Base-by-base conservation (phyloP, 2,113 vertebrate genomes). In the Alosa alosa region DNA sequence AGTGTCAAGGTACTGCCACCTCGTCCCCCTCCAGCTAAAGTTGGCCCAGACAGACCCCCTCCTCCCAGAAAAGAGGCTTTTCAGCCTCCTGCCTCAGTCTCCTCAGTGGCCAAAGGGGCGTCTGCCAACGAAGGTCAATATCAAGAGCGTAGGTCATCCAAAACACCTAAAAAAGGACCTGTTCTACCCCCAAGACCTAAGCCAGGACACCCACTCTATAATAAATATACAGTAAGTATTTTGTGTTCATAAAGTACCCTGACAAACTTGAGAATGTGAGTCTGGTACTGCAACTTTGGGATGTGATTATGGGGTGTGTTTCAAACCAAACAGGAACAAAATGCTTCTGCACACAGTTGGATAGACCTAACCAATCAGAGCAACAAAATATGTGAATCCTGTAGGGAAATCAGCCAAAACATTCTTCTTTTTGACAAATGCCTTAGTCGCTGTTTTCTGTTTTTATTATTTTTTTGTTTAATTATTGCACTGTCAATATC, bases 181-280 rank as follows among this genome's bases (percentile, higher is more conserved):
- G 93, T 95, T 45, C 95, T 99, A 86, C 98, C 98, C 86, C 97
- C 97, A 39, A 96, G 98, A 86, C 98, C 98, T 88, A 96, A 94
- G 84, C 97, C 97, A 0, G 98, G 98, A 88, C 98, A 99, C 89
- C 94, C 92, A 85, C 97, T 99, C 84, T 99, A 99, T 94, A 98
- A 94, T 91, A 97, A 96, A 89, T 99, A 99, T 90, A 95, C 93
- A 84, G 98, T 99, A 86, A 97, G 94, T 81, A 78, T 78, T 13
- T 36, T 36, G 72, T 18, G 31, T 39, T 6, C 15, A 60, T 22
- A 22, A 60, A 20, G 4, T 18, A 18, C 3, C 15, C 18, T 13
- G 15, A 55, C 15, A 55, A 55, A 55, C 41, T 44, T 44, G 41
- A 44, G 41, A 44, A 44, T 44, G 2, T 2, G 41, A 44, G 41